A percentile compares a stretch with the other conserved stretches of the same genome.
Conservation (phyloP, 2,113 vertebrate species). For the rat (Rattus norvegicus) region DNA sequence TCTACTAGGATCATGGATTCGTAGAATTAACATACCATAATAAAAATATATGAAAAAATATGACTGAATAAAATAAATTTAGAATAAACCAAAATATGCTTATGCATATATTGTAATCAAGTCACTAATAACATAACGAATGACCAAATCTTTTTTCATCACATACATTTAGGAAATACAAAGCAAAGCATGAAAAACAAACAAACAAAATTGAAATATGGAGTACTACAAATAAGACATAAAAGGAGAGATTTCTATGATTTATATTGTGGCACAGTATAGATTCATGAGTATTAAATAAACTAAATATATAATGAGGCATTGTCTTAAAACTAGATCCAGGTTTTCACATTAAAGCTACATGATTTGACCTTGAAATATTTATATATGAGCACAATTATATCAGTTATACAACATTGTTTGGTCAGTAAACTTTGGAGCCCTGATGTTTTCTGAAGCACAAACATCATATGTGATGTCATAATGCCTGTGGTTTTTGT, state of each 20-base stretch:
- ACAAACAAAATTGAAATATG: background rate
- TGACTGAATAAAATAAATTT: background rate
- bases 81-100: background rate
- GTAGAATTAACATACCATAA: background rate
- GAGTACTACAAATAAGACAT: background rate
- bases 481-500: background rate
- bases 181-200: background rate
- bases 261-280: background rate
- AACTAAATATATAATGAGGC: background rate
- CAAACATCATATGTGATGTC: background rate
- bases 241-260: background rate
- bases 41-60: background rate
- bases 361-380: background rate
- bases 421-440: background rate
- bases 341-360: background rate
- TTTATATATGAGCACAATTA: background rate
- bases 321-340: background rate
- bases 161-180: background rate
- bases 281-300: background rate
- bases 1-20: background rate
- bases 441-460: background rate
- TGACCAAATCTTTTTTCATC: background rate
- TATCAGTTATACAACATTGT: background rate
- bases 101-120: background rate
- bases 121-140: background rate